Conservation (phyloP, 2,888 invertebrate species). For the Iselma pallidipennis region DNA sequence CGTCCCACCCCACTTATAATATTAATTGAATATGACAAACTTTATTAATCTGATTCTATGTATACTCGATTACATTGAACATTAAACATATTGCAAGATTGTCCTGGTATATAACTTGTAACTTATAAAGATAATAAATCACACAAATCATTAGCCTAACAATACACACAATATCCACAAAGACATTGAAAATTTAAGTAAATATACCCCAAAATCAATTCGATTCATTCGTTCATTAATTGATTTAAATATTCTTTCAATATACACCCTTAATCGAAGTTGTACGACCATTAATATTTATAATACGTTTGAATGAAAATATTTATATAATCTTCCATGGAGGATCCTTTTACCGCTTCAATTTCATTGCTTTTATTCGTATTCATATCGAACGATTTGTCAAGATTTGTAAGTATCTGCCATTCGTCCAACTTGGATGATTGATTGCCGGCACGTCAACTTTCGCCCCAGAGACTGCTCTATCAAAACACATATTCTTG, state of each 20-base stretch:
- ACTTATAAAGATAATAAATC: conserved; percentile 34
- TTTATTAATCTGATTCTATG: conserved; percentile 54
- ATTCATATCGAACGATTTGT: conserved; percentile 56
- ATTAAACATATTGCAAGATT: conserved; percentile 43
- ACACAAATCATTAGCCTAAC: conserved; percentile 28
- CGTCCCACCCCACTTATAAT: conserved; percentile 38
- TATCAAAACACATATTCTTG: conserved; percentile 51
- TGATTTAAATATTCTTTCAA: background rate
- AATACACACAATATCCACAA: background rate
- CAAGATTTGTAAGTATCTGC: conserved; percentile 54
- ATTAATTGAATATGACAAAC: conserved; percentile 56
- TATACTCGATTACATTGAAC: conserved; percentile 41
- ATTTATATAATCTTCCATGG: conserved; percentile 20
- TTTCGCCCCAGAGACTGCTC: conserved; percentile 50
- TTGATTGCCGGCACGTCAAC: conserved; percentile 51
- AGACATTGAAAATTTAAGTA: conserved; percentile 7
- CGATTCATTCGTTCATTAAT: background rate
- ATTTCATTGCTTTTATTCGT: conserved; percentile 30
- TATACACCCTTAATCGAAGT: conserved; percentile 1
- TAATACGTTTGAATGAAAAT: conserved; percentile 14
- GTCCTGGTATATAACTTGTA: conserved; percentile 33
- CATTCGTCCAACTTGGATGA: conserved; percentile 49
- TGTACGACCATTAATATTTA: conserved; percentile 14
- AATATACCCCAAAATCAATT: background rate
- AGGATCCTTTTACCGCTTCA: conserved; percentile 25